Base-by-base conservation (phyloP, 2,113 vertebrate species). In the Nesoenas mayeri region DNA sequence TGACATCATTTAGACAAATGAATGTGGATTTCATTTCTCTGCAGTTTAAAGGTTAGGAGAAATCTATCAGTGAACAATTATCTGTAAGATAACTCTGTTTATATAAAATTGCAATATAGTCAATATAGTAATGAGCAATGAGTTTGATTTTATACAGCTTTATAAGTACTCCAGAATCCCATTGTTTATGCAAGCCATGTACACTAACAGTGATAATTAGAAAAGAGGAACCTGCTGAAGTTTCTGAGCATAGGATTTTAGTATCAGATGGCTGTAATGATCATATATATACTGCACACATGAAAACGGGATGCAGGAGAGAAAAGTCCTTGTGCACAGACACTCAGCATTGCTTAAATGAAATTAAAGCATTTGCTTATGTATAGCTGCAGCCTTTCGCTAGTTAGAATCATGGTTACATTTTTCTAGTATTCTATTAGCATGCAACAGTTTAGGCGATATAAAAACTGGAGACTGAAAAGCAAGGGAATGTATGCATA, bases 1-100 rank as follows among this genome's bases (percentile, higher is more conserved):
- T 85, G 13, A 62, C 62, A 32, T 85, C 67, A 51, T 91, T 88
- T 96, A 95, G 81, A 80, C 79, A 94, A 94, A 96, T 84, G 42
- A 51, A 61, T 77, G 18, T 90, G 36, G 70, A 62, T 87, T 92
- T 94, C 18, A 57, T 91, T 90, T 90, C 51, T 73, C 26, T 75
- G 70, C 73, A 34, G 28, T 83, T 86, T 93, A 91, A 84, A 80
- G 54, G 56, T 85, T 71, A 79, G 24, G 48, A 82, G 50, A 93
- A 94, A 85, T 57, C 22, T 67, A 42, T 15, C 67, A 62, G 62
- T 77, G 75, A 82, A 19, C 60, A 88, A 81, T 92, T 95, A 90
- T 34, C 70, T 51, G 58, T 67, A 74, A 77, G 66, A 75, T 36
- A 89, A 67, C 21, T 78, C 22, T 62, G 16, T 85, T 66, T 77